Percentiles rank a stretch among this genome's conserved stretches.
Conservation (phyloP, 1,140 invertebrate genomes). For the Leptonema lineaticorne region DNA sequence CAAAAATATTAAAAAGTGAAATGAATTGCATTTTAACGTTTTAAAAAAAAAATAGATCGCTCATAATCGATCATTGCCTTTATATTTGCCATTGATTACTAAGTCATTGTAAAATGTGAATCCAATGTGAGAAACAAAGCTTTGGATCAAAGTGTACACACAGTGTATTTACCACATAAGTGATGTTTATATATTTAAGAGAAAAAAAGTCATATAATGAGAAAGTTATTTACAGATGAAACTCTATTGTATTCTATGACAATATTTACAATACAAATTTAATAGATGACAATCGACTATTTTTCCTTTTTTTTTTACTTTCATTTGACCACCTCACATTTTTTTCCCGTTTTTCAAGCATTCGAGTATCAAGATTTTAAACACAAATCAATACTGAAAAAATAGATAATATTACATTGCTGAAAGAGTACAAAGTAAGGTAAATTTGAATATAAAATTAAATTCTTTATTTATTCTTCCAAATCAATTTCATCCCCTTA, state of each 20-base stretch:
- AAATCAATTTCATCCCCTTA: too few species aligned
- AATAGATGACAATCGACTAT: slow-evolving; percentile 33
- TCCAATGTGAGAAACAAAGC: slow-evolving; percentile 9
- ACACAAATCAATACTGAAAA: too few species aligned
- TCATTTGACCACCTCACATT: too few species aligned
- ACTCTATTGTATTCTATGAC: slow-evolving; percentile 41
- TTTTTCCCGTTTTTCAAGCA: too few species aligned
- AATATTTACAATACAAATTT: slow-evolving; percentile 42
- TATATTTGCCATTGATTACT: slow-evolving; percentile 33
- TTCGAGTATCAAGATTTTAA: too few species aligned
- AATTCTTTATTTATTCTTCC: too few species aligned
- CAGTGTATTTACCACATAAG: slow-evolving; percentile 24
- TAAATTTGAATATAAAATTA: slow-evolving; percentile 1
- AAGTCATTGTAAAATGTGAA: slow-evolving; percentile 4
- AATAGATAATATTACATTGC: too few species aligned
- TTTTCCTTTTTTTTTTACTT: too few species aligned
- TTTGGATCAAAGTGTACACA: slow-evolving; percentile 20
- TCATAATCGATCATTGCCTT: slow-evolving; percentile 33
- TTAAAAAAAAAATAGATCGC: too few species aligned
- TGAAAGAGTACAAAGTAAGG: too few species aligned
- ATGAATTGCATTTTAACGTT: too few species aligned
- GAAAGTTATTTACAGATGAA: slow-evolving; percentile 38
- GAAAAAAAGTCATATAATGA: slow-evolving; percentile 4
- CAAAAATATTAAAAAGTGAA: background rate
- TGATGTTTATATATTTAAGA: slow-evolving; percentile 29